Conservation (phyloP, 2,888 invertebrate genomes). For the Plagodis pulveraria region DNA sequence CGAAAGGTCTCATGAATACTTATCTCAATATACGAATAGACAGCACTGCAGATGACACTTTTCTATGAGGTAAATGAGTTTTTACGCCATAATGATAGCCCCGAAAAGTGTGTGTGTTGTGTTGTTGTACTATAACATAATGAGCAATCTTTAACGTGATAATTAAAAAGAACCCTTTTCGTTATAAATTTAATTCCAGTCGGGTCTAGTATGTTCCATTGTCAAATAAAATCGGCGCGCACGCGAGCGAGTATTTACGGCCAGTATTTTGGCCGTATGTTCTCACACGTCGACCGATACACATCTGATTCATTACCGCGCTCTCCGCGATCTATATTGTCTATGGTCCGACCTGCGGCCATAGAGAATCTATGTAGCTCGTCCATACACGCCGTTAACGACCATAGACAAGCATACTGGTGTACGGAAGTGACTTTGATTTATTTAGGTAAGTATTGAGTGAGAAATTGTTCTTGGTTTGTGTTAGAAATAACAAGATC, state of each 20-base stretch:
- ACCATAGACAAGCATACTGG: conserved; percentile 40
- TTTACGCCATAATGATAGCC: no score
- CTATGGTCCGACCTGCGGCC: conserved; percentile 47
- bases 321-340: conserved; percentile 68
- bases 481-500: conserved; percentile 5
- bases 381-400: conserved; percentile 46
- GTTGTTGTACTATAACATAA: no score
- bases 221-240: conserved; percentile 49
- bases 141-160: no score
- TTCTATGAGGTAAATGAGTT: no score
- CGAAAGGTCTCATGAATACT: no score
- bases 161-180: no score
- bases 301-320: conserved; percentile 83
- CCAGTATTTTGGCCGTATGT: conserved; percentile 83
- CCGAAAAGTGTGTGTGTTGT: no score
- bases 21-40: no score
- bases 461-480: conserved; percentile 6
- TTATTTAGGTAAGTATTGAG: conserved; percentile 30
- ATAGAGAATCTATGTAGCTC: conserved; percentile 32
- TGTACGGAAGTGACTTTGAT: conserved; percentile 41
- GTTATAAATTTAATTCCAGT: conserved; percentile 18
- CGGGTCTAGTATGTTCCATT: conserved; percentile 51
- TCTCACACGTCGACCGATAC: conserved; percentile 82
- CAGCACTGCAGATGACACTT: no score
- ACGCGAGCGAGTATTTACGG: conserved; percentile 82